Base-by-base conservation (phyloP, 2,888 invertebrate genomes). In the Trichopria drosophilae region DNA sequence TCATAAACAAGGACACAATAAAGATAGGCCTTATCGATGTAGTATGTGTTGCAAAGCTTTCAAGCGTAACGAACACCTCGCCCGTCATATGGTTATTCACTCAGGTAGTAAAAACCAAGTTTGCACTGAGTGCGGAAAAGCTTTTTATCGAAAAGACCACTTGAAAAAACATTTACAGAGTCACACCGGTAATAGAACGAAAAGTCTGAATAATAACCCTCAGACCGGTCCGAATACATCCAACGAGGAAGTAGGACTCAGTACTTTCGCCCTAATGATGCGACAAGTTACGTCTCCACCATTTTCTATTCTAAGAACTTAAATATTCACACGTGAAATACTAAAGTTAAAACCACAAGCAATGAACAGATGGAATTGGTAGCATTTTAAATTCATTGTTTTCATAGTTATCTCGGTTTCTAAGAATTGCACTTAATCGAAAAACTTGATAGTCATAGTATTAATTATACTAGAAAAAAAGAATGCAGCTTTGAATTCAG, bases 81-180 rank as follows among this genome's bases (percentile, higher is more conserved):
- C 88, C 70, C 81, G 90, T 57, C 90, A 90, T 77, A 85, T 86
- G 69, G 88, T 90, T 61, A 90, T 89, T 68, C 90, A 90, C 76
- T 88, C 88, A 26, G 90, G 90, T 34, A 85, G 87, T 73, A 90
- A 90, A 77, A 89, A 86, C 46, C 88, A 90, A 76, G 82, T 87
- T 61, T 89, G 89, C 72, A 80, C 78, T 10, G 85, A 87, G 68
- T 89, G 89, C 64, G 87, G 87, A 32, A 69, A 69, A 42, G 87
- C 86, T 24, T 87, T 87, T 74, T 88, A 88, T 70, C 80, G 88
- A 46, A 89, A 89, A 68, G 90, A 90, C 71, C 90, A 90, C 73
- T 76, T 90, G 37, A 81, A 88, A 66, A 90, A 90, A 71, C 90
- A 90, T 76, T 82, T 86, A 15, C 82, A 88, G 39, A 88, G 88